Evolutionary conservation across 2,797 vertebrate genomes (phyloP).

Genomic region (Hydrophis major): DNA sequence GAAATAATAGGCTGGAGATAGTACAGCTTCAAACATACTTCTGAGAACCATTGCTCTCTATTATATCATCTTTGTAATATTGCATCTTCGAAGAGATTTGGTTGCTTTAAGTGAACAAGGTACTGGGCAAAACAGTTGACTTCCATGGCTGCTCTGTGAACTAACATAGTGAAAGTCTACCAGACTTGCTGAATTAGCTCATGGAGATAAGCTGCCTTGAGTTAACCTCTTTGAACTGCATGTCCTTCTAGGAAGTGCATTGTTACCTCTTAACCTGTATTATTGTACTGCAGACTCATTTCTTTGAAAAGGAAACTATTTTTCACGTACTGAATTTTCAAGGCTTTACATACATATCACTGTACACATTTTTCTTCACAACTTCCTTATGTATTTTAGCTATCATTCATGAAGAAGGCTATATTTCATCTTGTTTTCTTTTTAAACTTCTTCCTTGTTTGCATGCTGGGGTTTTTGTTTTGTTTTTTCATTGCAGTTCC

Average conservation of each 20-base stretch:
- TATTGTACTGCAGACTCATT: background rate
- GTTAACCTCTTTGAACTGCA: background rate
- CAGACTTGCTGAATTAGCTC: background rate
- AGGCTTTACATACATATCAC: background rate
- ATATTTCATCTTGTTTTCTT: background rate
- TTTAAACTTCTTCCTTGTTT: background rate
- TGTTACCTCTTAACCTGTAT: background rate
- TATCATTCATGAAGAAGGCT: background rate
- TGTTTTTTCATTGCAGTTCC: background rate
- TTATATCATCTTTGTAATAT: background rate
- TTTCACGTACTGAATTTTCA: background rate
- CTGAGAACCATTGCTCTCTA: background rate
- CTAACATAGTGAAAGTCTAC: background rate
- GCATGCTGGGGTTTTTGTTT: background rate
- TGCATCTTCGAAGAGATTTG: background rate
- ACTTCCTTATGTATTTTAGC: conserved; percentile 5
- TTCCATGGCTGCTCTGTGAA: background rate
- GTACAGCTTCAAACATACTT: background rate
- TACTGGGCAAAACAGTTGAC: background rate
- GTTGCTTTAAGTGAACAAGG: background rate
- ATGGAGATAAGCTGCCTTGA: background rate
- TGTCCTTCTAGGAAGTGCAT: background rate
- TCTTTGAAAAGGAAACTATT: background rate
- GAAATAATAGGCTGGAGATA: background rate
- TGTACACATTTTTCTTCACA: conserved; percentile 14